Base-by-base conservation (phyloP, 1,140 invertebrate species). In the Polypedilum pembai region DNA sequence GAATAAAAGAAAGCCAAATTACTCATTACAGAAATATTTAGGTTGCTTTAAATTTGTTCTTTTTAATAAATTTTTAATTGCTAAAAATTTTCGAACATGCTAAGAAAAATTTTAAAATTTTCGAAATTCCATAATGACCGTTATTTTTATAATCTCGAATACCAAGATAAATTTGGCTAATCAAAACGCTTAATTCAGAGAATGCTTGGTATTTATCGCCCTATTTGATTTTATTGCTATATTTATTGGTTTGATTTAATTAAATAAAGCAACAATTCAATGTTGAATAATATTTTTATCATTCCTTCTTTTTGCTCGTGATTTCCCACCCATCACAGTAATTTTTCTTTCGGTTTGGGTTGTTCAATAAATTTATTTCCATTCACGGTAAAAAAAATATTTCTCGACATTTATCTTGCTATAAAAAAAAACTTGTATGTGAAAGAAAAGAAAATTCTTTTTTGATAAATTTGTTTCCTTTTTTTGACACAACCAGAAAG, bases 201-300 rank as follows among this genome's bases (percentile, higher is more conserved):
- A 33, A n/a, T 56, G 12, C 45, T 56, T 33, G 12, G 45, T 12
- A 56, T 56, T 56, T 56, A 56, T 56, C 12, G 45, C 10, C 12
- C n/a, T 15, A n/a, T 56, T 56, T 56, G 10, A 56, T n/a, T 56
- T 33, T 15, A 12, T 3, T 56, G 8, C n/a, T 56, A 56, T 56
- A 56, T 56, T 56, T 56, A 56, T 56, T 56, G 45, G 45, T 56
- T 56, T 56, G 45, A 56, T 56, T 56, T 56, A 56, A 56, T 56
- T 56, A 56, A 56, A 56, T 56, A 15, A 56, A 56, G n/a, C n/a
- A 56, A 56, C 45, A 56, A 56, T n/a, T 56, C 45, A 56, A 56
- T 56, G 45, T 1, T 56, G 45, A 56, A 12, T 56, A 4, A 56
- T 56, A 56, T 56, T 56, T 1, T 12, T 15, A 12, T 12, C n/a